phyloP scores from a whole-genome alignment of 1,140 invertebrate species.

The Lucilia cuprina region DNA sequence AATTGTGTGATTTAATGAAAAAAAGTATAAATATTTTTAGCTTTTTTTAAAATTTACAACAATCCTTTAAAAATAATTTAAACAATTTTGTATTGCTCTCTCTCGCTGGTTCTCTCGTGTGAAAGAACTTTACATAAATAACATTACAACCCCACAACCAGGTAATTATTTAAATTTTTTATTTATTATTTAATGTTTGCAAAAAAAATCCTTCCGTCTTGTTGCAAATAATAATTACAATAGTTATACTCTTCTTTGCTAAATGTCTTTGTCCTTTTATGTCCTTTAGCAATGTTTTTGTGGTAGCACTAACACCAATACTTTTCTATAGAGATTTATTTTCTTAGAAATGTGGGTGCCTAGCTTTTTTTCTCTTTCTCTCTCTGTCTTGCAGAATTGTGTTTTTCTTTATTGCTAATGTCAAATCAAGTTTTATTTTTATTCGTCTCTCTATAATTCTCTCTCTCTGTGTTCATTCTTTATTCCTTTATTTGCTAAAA shows the following conservation, averaged over 20 bases:
- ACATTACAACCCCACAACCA: not conserved
- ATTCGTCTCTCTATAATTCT: too few relatives aligned
- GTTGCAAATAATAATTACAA: too few relatives aligned
- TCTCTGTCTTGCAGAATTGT: not conserved
- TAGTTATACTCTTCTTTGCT: not conserved
- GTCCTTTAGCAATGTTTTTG: not conserved
- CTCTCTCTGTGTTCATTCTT: too few relatives aligned
- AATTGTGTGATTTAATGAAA: not conserved
- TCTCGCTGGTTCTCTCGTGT: too few relatives aligned
- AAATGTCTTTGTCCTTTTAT: conserved; percentile 15
- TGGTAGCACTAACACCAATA: not conserved
- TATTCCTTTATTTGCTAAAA: too few relatives aligned
- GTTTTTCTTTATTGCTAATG: too few relatives aligned
- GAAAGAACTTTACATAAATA: not conserved
- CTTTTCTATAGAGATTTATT: not conserved
- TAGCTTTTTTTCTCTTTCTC: not conserved
- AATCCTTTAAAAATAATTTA: not conserved
- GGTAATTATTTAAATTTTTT: not conserved
- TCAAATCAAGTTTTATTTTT: too few relatives aligned
- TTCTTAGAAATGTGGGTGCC: not conserved
- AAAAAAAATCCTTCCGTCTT: not conserved
- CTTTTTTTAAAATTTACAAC: not conserved
- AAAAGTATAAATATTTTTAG: not conserved
- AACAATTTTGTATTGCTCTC: not conserved
- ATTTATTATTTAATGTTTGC: not conserved